These are phyloP conservation scores for Coccyzus lansbergi DNA, from an alignment of 2,797 vertebrate species.

Conservation along the genomic window DNA sequence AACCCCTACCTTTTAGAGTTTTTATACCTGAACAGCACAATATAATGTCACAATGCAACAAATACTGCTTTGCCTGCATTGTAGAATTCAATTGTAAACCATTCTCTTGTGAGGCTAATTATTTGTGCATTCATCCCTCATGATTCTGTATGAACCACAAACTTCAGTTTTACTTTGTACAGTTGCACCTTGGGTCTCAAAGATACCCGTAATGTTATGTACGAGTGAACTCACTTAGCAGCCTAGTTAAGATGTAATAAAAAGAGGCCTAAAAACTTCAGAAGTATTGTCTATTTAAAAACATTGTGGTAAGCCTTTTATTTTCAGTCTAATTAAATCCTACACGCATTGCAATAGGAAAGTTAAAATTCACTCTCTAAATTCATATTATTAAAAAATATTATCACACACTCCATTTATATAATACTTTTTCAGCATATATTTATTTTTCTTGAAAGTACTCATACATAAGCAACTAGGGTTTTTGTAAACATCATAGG, in stretches of 20 bases:
- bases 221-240: background rate
- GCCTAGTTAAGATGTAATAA: background rate
- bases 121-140: accelerated
- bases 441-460: constrained; percentile 31
- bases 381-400: background rate
- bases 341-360: background rate
- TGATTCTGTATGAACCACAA: background rate
- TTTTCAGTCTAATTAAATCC: background rate
- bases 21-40: background rate
- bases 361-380: background rate
- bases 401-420: background rate
- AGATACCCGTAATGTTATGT: background rate
- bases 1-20: background rate
- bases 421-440: background rate
- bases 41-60: background rate
- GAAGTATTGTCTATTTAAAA: background rate
- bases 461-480: background rate
- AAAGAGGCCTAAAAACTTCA: background rate
- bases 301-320: background rate
- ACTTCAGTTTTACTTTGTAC: background rate
- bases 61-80: background rate
- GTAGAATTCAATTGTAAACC: background rate
- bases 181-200: background rate
- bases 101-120: background rate
- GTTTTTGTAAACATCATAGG: background rate